Evolutionary conservation across 2,888 invertebrate species (phyloP), one percentile per base, ranked within the genome.

Genomic region (Dendrolimus houi): DNA sequence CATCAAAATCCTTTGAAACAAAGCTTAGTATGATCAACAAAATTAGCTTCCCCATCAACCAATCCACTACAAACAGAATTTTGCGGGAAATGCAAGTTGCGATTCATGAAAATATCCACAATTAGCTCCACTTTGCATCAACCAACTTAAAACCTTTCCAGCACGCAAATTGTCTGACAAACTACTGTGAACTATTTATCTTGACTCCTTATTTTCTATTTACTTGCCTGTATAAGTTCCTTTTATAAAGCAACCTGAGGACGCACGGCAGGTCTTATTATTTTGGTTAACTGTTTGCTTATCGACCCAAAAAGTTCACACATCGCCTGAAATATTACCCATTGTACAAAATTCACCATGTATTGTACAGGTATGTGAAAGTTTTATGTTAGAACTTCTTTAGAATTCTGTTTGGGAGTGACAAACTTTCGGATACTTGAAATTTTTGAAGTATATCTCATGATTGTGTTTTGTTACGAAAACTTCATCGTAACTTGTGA

Each of bases 101-200:
- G 12, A 47, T 41, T 55, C 29, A n/a, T 14, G 52, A 52, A 55
- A 55, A 56, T 56, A 53, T 56, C 40, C 58, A 42, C 57, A 54
- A 57, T 56, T 57, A 57, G 55, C 55, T 55, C 52, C 59, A 57
- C 55, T 61, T 61, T 55, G 57, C 60, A 42, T 41, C 54, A 59
- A 54, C 58, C 59, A 57, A 64, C 62, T 64, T 65, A 62, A 47
- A 55, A 29, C 53, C 53, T 59, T 55, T 55, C 52, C 67, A 66
- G 59, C 65, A 69, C 70, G 68, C 69, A 74, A 75, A 74, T 72
- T 72, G 69, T 65, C 63, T 64, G 64, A 65, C 67, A 67, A 69
- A 65, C 69, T 61, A 65, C 63, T 63, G 52, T 55, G 56, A 60
- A 58, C 75, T 70, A 73, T 29, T 64, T 68, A 71, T 63, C 55